Evolutionary conservation across 2,888 invertebrate species (phyloP).

Genomic region (Eupelmus urozonus): DNA sequence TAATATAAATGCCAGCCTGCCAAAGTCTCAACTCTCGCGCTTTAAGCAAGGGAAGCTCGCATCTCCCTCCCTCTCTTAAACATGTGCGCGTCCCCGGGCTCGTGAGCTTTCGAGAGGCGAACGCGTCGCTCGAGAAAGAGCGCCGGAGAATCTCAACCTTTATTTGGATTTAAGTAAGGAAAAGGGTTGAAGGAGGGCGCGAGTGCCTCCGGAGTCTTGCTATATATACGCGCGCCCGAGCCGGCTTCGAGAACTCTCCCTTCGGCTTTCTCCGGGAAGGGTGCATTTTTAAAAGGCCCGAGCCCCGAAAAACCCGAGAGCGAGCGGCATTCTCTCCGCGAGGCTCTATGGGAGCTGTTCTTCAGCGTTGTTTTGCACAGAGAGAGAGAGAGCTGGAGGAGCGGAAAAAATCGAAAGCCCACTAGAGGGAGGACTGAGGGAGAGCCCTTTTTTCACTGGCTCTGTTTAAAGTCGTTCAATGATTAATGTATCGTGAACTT

Average conservation of each 20-base stretch:
- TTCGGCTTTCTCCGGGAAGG: slow-evolving; percentile 39
- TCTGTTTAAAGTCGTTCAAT: slow-evolving; percentile 50
- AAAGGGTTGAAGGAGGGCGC: slow-evolving; percentile 70
- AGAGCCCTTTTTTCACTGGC: background rate
- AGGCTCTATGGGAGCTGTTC: slow-evolving; percentile 8
- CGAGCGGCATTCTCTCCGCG: background rate
- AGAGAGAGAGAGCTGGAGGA: slow-evolving; percentile 37
- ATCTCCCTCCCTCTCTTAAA: background rate
- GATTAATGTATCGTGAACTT: slow-evolving; percentile 57
- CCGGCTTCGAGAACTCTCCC: slow-evolving; percentile 16
- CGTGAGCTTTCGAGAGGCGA: background rate
- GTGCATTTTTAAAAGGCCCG: slow-evolving; percentile 63
- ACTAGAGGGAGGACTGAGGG: slow-evolving; percentile 26
- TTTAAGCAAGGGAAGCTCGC: no score
- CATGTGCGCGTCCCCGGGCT: slow-evolving; percentile 4
- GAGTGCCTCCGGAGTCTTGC: slow-evolving; percentile 51
- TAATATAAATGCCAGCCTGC: slow-evolving; percentile 35
- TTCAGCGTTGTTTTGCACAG: slow-evolving; percentile 51
- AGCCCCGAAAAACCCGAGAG: slow-evolving; percentile 46
- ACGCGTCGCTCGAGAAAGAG: slow-evolving; percentile 54
- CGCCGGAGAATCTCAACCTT: slow-evolving; percentile 73
- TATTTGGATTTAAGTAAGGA: slow-evolving; percentile 73
- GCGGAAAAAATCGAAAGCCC: slow-evolving; percentile 50
- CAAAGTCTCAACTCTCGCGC: no score
- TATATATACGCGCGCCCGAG: background rate